Conservation (phyloP, 1,140 invertebrate species). For the Lepidotrigona ventralis region DNA sequence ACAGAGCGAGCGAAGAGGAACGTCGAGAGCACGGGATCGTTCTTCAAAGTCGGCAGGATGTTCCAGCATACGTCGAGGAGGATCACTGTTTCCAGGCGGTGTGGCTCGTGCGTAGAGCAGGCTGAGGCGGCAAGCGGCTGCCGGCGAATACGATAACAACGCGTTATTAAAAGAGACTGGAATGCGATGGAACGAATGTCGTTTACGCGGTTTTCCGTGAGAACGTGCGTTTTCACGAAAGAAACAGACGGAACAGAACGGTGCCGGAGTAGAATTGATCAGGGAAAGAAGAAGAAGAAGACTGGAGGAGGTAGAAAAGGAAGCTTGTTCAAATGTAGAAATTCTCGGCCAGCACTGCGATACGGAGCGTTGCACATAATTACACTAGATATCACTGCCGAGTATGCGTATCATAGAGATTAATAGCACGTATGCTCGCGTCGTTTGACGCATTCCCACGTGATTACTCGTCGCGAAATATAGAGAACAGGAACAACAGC, state of each 20-base stretch:
- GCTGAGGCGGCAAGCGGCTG: slow-evolving; percentile 28
- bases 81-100: slow-evolving; percentile 10
- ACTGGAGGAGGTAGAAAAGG: not conserved
- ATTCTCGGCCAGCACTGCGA: slow-evolving; percentile 10
- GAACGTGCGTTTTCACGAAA: not conserved
- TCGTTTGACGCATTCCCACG: slow-evolving; percentile 68
- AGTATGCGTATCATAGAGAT: slow-evolving; percentile 21
- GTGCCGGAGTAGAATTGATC: not conserved
- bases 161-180: slow-evolving; percentile 34
- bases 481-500: slow-evolving; percentile 21
- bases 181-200: not conserved
- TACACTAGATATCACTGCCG: slow-evolving; percentile 39
- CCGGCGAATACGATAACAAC: slow-evolving; percentile 37
- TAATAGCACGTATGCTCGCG: slow-evolving; percentile 45
- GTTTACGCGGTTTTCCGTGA: not conserved
- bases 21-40: slow-evolving; percentile 12
- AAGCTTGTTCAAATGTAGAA: slow-evolving; percentile 13
- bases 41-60: slow-evolving; percentile 24
- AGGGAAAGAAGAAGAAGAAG: not conserved
- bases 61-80: not conserved
- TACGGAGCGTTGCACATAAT: slow-evolving; percentile 31
- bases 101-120: slow-evolving; percentile 13
- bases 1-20: not conserved
- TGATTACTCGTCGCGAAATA: slow-evolving; percentile 58
- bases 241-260: slow-evolving; percentile 3